Percentiles rank a stretch among this genome's conserved stretches.
These are phyloP conservation scores for Wasmannia auropunctata DNA, from an alignment of 1,140 invertebrate genomes.

Conservation along the genomic window DNA sequence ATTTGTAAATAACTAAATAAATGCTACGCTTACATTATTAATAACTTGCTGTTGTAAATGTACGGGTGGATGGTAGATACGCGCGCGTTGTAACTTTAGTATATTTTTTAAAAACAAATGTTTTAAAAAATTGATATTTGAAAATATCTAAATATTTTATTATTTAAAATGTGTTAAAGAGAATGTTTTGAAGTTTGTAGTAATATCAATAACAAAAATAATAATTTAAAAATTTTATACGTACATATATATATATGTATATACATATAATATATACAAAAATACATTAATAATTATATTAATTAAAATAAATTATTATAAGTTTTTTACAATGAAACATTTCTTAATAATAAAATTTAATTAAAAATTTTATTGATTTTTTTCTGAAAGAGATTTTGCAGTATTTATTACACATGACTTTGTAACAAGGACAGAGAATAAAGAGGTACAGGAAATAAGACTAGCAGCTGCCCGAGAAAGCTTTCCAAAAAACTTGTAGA, in stretches of 20 bases:
- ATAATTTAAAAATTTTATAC: neutral
- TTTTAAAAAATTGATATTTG: neutral
- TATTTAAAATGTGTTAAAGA: neutral
- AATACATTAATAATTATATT: neutral
- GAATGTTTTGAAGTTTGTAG: neutral
- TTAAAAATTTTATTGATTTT: neutral
- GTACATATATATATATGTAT: neutral
- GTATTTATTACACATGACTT: neutral
- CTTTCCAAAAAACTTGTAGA: conserved; percentile 14
- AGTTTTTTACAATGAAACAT: neutral
- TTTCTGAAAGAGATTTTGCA: neutral
- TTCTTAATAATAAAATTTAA: neutral
- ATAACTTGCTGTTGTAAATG: neutral
- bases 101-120: neutral
- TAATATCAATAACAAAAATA: neutral
- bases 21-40: neutral
- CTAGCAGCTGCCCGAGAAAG: neutral
- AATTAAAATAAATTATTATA: neutral
- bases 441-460: neutral
- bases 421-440: neutral
- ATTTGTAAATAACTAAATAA: neutral
- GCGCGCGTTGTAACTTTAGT: neutral
- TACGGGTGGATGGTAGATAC: neutral
- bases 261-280: neutral
- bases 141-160: neutral